Percentiles rank a stretch among this genome's conserved stretches.
Conservation (phyloP, 2,888 invertebrate genomes). For the Eupithecia centaureata region DNA sequence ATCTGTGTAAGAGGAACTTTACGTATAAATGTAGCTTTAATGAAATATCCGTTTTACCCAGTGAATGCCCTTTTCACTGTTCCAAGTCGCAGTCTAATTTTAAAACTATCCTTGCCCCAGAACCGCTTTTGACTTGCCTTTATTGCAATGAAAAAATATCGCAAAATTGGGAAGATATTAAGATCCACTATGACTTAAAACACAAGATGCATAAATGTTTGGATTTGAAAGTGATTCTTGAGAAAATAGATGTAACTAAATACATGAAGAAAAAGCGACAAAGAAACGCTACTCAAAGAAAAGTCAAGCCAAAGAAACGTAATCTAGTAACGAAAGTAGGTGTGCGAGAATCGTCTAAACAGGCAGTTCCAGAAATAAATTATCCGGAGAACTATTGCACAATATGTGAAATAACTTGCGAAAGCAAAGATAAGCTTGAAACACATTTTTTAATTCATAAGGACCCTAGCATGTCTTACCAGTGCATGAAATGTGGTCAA, state of each 20-base stretch:
- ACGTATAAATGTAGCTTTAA: constrained; percentile 66
- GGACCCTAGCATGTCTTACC: constrained; percentile 83
- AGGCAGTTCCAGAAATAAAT: constrained; percentile 13
- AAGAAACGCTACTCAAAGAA: constrained; percentile 35
- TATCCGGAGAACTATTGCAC: constrained; percentile 61
- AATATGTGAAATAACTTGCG: constrained; percentile 66
- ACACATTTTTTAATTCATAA: constrained; percentile 76
- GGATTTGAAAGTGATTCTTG: constrained; percentile 60
- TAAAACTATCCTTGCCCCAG: constrained; percentile 28
- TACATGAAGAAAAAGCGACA: constrained; percentile 42
- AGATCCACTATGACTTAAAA: constrained; percentile 63
- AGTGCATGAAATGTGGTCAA: constrained; percentile 91
- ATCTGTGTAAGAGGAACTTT: constrained; percentile 65
- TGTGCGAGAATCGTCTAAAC: constrained; percentile 9
- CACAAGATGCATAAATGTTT: constrained; percentile 68
- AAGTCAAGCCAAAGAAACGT: constrained; percentile 41
- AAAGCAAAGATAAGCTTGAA: constrained; percentile 68
- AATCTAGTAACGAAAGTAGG: constrained; percentile 28
- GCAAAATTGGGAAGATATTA: constrained; percentile 66
- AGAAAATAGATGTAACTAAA: constrained; percentile 55
- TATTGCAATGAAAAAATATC: constrained; percentile 63
- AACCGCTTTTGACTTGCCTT: constrained; percentile 57
- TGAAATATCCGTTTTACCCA: constrained; percentile 63
- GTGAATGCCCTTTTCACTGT: constrained; percentile 71
- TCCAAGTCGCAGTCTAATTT: constrained; percentile 41